phyloP scores from a whole-genome alignment of 1,140 invertebrate species.

The Drosophila lini region DNA sequence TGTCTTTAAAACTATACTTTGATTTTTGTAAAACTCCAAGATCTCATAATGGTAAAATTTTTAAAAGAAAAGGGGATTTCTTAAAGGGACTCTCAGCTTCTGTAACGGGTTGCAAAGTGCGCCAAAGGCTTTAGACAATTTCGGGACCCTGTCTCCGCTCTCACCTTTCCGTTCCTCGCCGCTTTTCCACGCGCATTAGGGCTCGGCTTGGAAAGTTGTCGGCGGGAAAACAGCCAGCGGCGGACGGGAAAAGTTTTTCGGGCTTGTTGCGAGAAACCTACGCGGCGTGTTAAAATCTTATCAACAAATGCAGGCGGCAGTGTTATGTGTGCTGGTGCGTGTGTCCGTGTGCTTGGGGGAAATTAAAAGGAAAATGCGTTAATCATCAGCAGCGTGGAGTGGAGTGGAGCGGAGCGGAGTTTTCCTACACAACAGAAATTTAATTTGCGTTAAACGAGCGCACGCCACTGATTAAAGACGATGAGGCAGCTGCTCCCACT shows the following conservation, averaged over 20 bases:
- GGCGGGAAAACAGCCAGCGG: conserved; percentile 45
- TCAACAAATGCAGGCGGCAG: conserved; percentile 60
- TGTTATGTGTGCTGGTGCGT: conserved; percentile 22
- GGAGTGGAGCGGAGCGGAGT: conserved; percentile 42
- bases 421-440: conserved; percentile 65
- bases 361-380: conserved; percentile 81
- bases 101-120: conserved; percentile 42
- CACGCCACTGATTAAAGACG: conserved; percentile 74
- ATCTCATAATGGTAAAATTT: conserved; percentile 4
- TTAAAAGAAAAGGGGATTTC: not conserved
- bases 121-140: conserved; percentile 56
- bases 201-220: conserved; percentile 46
- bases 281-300: conserved; percentile 79
- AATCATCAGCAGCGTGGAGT: conserved; percentile 54
- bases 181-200: conserved; percentile 54
- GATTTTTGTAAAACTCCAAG: too few relatives aligned
- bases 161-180: conserved; percentile 29
- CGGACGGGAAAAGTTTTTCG: conserved; percentile 56
- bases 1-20: too few relatives aligned
- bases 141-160: conserved; percentile 9
- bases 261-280: conserved; percentile 72
- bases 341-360: conserved; percentile 51
- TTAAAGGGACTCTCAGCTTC: conserved; percentile 1
- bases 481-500: conserved; percentile 40
- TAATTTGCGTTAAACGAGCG: conserved; percentile 82